Evolutionary conservation across 2,888 invertebrate genomes (phyloP).

Genomic region (Beris morrisii): DNA sequence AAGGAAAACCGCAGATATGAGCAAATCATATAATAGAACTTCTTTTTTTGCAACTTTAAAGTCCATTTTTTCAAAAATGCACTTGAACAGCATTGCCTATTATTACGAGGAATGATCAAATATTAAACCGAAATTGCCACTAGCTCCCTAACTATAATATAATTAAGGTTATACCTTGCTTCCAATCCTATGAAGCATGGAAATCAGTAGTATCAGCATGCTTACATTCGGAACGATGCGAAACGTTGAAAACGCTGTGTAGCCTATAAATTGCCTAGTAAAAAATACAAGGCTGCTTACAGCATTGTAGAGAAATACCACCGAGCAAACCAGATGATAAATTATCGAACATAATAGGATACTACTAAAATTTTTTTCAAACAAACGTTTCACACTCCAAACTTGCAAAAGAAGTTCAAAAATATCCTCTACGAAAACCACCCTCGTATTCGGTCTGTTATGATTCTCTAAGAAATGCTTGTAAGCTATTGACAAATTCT

Average conservation of each 20-base stretch:
- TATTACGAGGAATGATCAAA: no score
- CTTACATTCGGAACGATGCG: background rate
- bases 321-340: background rate
- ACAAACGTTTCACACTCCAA: background rate
- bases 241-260: background rate
- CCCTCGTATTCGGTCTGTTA: no score
- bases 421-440: background rate
- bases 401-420: background rate
- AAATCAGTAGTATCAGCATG: background rate
- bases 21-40: no score
- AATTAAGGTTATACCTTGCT: background rate
- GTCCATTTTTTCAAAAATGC: no score
- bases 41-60: no score
- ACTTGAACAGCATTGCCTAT: no score
- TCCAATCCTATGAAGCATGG: background rate
- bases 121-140: no score
- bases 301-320: slow-evolving; percentile 4
- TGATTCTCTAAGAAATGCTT: no score
- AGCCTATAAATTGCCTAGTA: background rate
- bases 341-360: background rate
- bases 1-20: no score
- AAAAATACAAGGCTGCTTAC: background rate
- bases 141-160: no score
- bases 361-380: background rate
- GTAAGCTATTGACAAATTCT: no score